Evolutionary conservation across 2,888 invertebrate genomes (phyloP).

Genomic region (Andrena trimmerana): DNA sequence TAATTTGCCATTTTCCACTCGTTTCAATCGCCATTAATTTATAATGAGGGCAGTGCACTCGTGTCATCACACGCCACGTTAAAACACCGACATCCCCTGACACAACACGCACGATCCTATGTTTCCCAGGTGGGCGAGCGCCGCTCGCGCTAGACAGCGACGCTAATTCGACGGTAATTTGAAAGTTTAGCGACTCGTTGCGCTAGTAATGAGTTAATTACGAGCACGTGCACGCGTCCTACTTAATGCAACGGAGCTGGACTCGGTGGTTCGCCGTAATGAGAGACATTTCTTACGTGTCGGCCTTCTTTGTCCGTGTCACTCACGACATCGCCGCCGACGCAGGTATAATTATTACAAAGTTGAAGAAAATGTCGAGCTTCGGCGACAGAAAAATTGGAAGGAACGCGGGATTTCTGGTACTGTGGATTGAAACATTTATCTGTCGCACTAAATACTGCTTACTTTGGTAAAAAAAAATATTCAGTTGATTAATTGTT

Average conservation of each 20-base stretch:
- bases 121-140: not conserved
- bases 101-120: not conserved
- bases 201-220: constrained; percentile 78
- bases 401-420: constrained; percentile 34
- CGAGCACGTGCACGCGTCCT: constrained; percentile 73
- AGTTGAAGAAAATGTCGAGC: constrained; percentile 62
- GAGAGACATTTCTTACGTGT: constrained; percentile 73
- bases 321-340: constrained; percentile 54
- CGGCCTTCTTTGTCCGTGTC: constrained; percentile 67
- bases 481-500: too few species aligned
- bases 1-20: not conserved
- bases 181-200: constrained; percentile 63
- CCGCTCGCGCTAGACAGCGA: not conserved
- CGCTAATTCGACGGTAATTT: constrained; percentile 58
- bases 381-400: constrained; percentile 31
- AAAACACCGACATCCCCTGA: not conserved
- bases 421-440: constrained; percentile 62
- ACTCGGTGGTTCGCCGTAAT: constrained; percentile 67
- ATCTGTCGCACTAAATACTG: too few species aligned
- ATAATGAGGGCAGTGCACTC: not conserved
- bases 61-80: not conserved
- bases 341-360: constrained; percentile 70
- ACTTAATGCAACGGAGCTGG: constrained; percentile 70
- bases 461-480: too few species aligned
- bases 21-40: not conserved